A percentile compares a stretch with the other conserved stretches of the same genome.
Evolutionary conservation across 2,113 vertebrate species (phyloP).

Genomic region (Triplophysa rosa): DNA sequence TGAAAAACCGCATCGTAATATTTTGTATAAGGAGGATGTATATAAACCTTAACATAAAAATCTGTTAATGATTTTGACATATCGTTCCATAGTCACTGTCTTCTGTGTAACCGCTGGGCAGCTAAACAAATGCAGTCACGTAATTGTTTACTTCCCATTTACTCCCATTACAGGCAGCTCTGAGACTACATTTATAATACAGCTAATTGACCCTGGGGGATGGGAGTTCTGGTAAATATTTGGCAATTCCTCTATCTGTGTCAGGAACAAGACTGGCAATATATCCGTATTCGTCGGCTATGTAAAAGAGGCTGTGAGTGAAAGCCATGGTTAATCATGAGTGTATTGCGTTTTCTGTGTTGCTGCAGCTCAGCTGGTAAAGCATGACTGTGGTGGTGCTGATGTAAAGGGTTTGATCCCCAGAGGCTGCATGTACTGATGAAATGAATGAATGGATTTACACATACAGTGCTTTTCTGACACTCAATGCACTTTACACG

Average conservation of each 20-base stretch:
- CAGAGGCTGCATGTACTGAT: too few relatives aligned
- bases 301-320: too few relatives aligned
- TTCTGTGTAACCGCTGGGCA: neutral
- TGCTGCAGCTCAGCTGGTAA: too few relatives aligned
- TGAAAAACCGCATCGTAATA: neutral
- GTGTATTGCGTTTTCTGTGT: neutral
- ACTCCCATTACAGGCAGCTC: slow-evolving; percentile 1
- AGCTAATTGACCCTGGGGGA: slow-evolving; percentile 25
- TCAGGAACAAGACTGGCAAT: neutral
- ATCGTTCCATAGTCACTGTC: neutral
- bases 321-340: too few relatives aligned
- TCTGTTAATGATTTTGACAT: neutral
- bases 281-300: neutral
- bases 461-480: too few relatives aligned
- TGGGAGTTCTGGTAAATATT: slow-evolving; percentile 29
- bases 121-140: slow-evolving; percentile 21
- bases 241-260: slow-evolving; percentile 13
- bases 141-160: slow-evolving; percentile 30
- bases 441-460: too few relatives aligned
- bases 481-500: too few relatives aligned
- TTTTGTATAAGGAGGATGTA: neutral
- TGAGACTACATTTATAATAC: slow-evolving; percentile 22
- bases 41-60: neutral
- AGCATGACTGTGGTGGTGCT: neutral
- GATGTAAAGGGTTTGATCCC: too few relatives aligned